Base-by-base conservation (phyloP, 2,888 invertebrate species). In the Nudaria mundana region DNA sequence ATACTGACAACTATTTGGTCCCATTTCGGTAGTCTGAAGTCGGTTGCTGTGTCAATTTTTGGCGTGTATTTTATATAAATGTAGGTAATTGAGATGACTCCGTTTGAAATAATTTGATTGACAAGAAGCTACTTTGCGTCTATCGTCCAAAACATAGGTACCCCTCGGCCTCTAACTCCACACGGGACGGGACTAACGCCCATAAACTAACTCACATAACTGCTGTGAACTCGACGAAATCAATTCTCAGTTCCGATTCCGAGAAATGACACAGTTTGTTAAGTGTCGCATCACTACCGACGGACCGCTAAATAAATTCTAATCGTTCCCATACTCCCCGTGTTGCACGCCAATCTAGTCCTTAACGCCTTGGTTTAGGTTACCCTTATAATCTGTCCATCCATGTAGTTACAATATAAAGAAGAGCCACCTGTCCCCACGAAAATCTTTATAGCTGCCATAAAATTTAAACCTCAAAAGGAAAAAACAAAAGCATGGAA, bases 241-340 rank as follows among this genome's bases (percentile, higher is more conserved):
- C 87, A 85, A 87, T 87, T 85, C 85, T 74, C 76, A 66, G 82
- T 83, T 81, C 85, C 82, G 85, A 86, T 88, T 88, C 88, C 72
- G 72, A 83, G 87, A 88, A 88, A 66, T 86, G 86, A 83, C 85
- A 87, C 87, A 88, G 81, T 86, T 86, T 84, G 81, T 85, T 80
- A 79, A 85, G 77, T 86, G 88, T 88, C 87, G 76, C 85, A 83
- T 87, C 87, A 87, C 87, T 87, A 87, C 85, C 83, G 82, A 81
- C 72, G 72, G 76, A 77, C 79, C 78, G 79, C 77, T 79, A 79
- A 84, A 88, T 88, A 88, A 88, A 88, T 87, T 85, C 82, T 80
- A 78, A 79, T 77, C 76, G 71, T 61, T 68, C 63, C 57, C 59
- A 47, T 52, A 54, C 32, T 44, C 42, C 46, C 52, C 71, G 52